Conservation (phyloP, 2,113 vertebrate genomes). For the Fregata magnificens region DNA sequence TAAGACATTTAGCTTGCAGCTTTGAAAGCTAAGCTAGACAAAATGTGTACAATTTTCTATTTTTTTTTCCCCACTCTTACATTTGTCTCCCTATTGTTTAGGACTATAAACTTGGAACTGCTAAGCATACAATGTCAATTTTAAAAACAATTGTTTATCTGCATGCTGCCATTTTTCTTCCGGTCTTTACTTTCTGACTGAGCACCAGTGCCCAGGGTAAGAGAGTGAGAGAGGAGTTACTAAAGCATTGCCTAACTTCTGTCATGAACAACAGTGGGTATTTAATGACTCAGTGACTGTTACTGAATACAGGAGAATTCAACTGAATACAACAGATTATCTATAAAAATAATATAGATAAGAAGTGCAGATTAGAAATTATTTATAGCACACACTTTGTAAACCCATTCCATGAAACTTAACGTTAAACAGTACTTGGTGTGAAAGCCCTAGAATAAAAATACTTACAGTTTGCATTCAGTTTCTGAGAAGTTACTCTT, state of each 20-base stretch:
- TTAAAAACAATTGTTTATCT: neutral
- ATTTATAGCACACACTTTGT: neutral
- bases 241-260: neutral
- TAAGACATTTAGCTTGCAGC: neutral
- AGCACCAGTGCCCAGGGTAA: neutral
- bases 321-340: neutral
- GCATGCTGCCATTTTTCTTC: neutral
- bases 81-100: neutral
- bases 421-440: neutral
- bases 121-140: neutral
- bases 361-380: neutral
- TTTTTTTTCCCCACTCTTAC: neutral
- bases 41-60: neutral
- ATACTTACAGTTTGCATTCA: slow-evolving; percentile 70
- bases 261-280: neutral
- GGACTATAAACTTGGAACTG: neutral
- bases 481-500: slow-evolving; percentile 42
- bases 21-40: neutral
- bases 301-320: neutral
- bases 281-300: neutral
- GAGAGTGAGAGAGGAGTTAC: neutral
- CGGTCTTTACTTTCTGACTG: neutral
- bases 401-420: neutral
- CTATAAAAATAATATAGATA: neutral
- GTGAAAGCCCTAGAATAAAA: neutral